Conservation (phyloP, 2,113 vertebrate species). For the Entelurus aequoreus region DNA sequence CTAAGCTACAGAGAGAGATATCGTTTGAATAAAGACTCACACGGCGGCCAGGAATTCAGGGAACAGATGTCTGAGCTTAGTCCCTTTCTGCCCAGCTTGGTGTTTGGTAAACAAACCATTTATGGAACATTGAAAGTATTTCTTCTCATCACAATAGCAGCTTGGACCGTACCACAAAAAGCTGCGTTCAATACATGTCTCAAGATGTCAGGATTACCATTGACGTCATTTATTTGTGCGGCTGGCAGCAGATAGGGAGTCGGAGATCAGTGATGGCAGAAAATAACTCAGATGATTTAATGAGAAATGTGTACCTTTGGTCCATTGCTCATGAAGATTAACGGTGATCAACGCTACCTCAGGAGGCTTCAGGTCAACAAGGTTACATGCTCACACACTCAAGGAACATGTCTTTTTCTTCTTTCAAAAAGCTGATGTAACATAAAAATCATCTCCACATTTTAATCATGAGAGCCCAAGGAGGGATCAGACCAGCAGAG, state of each 20-base stretch:
- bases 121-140: slow-evolving; percentile 5
- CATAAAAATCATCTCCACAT: slow-evolving; percentile 27
- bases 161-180: slow-evolving; percentile 14
- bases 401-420: slow-evolving; percentile 19
- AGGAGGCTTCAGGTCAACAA: slow-evolving; percentile 36
- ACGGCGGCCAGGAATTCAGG: slow-evolving; percentile 24
- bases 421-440: slow-evolving; percentile 30
- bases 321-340: slow-evolving; percentile 44
- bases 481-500: slow-evolving; percentile 61
- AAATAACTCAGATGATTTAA: slow-evolving; percentile 8
- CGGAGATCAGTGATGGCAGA: slow-evolving; percentile 4
- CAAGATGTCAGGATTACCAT: slow-evolving; percentile 26
- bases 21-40: slow-evolving; percentile 4
- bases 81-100: slow-evolving; percentile 15
- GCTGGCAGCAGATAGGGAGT: slow-evolving; percentile 18
- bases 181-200: slow-evolving; percentile 10
- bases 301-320: slow-evolving; percentile 38
- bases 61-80: slow-evolving; percentile 47
- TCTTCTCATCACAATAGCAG: slow-evolving; percentile 4
- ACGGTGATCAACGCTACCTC: slow-evolving; percentile 47
- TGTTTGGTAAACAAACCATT: slow-evolving; percentile 24
- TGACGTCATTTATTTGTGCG: slow-evolving; percentile 35
- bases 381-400: slow-evolving; percentile 25
- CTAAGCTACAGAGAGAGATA: slow-evolving; percentile 53
- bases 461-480: slow-evolving; percentile 20